Conservation (phyloP, 2,797 vertebrate species). For the Channallabes apus region DNA sequence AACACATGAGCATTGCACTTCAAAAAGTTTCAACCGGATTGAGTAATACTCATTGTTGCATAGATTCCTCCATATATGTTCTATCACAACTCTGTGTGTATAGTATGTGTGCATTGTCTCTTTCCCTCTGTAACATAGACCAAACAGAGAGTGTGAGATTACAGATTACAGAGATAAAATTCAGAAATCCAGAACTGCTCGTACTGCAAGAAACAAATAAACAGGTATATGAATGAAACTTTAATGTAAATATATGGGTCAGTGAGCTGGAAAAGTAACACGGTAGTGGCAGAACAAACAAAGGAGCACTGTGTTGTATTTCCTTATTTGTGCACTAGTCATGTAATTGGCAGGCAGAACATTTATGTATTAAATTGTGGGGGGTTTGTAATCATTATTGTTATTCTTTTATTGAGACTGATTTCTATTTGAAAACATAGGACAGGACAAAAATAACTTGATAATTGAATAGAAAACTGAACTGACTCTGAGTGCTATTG, state of each 20-base stretch:
- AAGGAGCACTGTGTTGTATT: constrained; percentile 5
- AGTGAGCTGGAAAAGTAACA: constrained; percentile 18
- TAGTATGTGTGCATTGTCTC: too few relatives aligned
- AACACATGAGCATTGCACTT: neutral
- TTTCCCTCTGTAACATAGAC: neutral
- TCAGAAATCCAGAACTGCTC: neutral
- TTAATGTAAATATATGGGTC: constrained; percentile 25
- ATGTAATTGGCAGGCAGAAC: neutral
- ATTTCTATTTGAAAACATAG: neutral
- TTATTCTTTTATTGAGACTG: neutral
- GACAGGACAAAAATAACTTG: neutral
- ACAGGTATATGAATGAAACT: neutral
- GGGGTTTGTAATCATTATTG: neutral
- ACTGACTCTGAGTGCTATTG: constrained; percentile 23
- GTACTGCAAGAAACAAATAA: neutral
- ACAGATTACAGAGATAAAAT: neutral
- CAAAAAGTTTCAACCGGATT: neutral
- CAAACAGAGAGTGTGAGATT: neutral
- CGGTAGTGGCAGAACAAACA: constrained; percentile 15
- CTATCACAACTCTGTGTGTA: neutral
- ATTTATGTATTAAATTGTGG: neutral
- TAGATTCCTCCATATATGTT: neutral
- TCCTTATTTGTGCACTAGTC: constrained; percentile 31
- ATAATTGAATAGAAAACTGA: too few relatives aligned
- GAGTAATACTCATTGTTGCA: neutral